phyloP scores from a whole-genome alignment of 2,113 vertebrate genomes.

The Chaetorhynchus papuensis region DNA sequence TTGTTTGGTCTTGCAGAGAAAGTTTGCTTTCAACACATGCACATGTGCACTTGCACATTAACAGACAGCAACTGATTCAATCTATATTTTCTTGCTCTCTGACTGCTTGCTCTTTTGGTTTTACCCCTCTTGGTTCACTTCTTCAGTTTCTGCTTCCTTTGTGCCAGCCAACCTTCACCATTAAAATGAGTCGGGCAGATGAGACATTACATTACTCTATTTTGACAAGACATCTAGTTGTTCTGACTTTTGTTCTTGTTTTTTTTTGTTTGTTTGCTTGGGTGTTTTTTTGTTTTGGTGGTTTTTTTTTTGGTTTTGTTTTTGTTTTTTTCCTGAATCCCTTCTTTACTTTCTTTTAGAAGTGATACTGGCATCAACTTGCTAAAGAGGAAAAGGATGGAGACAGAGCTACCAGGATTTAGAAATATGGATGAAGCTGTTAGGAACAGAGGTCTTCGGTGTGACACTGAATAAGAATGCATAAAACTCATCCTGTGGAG shows the following conservation, averaged over 20 bases:
- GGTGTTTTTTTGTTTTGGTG: no score
- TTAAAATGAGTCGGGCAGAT: background rate
- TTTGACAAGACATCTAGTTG: background rate
- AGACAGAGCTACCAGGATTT: background rate
- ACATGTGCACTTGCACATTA: background rate
- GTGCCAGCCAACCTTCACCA: background rate
- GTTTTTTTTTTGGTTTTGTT: no score
- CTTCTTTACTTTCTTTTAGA: background rate
- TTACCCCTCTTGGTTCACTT: background rate
- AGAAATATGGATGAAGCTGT: background rate
- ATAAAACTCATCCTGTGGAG: background rate
- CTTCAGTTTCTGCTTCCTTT: background rate
- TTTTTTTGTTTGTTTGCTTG: background rate
- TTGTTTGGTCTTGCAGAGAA: background rate
- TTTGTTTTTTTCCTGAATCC: background rate
- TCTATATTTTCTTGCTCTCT: background rate
- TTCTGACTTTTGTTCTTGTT: background rate
- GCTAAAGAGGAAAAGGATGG: background rate
- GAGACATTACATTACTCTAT: background rate
- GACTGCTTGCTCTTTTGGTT: background rate
- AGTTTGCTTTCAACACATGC: background rate
- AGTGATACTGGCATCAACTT: background rate
- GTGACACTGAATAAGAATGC: background rate
- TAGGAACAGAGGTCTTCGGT: background rate
- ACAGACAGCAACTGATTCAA: accelerated